phyloP scores from a whole-genome alignment of 64 coral and sea anemone genomes.

The Porites lutea region DNA sequence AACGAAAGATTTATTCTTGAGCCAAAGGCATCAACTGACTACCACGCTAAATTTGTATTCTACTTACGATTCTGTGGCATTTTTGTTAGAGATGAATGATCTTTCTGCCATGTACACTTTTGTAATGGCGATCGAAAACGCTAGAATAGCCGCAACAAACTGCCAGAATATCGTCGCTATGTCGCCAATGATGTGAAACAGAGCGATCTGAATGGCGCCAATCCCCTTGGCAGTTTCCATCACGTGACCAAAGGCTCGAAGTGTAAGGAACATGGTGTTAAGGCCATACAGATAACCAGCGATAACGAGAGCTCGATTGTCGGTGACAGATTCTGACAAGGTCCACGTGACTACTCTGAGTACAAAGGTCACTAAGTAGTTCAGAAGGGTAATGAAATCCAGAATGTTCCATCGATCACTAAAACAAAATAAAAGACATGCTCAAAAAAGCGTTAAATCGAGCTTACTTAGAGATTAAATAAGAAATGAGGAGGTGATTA shows the following conservation, averaged over 20 bases:
- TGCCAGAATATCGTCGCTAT: background rate
- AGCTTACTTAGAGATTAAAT: no score
- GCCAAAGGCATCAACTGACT: no score
- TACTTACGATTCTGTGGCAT: no score
- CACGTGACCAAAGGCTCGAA: slow-evolving; percentile 23
- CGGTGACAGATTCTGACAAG: background rate
- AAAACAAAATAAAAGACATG: no score
- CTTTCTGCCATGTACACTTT: background rate
- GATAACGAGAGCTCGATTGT: slow-evolving; percentile 9
- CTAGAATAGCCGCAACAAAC: background rate
- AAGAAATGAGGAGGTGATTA: no score
- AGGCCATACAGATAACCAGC: slow-evolving; percentile 28
- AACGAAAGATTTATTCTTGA: no score
- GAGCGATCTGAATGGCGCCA: slow-evolving; percentile 11
- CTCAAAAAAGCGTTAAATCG: no score
- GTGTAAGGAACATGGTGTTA: slow-evolving; percentile 29
- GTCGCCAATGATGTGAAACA: slow-evolving; percentile 1
- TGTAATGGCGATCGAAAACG: slow-evolving; percentile 1
- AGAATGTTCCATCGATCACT: no score
- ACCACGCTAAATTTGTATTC: no score
- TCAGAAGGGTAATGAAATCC: no score
- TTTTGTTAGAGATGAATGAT: background rate
- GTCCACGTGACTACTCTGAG: slow-evolving; percentile 2
- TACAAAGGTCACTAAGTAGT: no score
- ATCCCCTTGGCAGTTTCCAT: background rate